Conservation (phyloP, 2,888 invertebrate species). For the Cryptocephalus moraei region DNA sequence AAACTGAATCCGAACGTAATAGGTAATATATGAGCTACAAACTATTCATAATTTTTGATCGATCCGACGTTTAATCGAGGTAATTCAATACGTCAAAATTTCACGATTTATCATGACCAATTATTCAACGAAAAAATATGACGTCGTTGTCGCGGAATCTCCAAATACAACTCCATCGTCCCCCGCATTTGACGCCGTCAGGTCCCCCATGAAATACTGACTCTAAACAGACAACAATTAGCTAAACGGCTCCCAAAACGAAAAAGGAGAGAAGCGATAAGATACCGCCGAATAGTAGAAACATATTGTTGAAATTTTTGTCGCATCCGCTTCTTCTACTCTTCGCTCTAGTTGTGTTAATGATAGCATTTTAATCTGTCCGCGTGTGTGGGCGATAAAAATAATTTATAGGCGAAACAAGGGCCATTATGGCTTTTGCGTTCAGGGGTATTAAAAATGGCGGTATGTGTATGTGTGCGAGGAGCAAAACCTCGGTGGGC, state of each 20-base stretch:
- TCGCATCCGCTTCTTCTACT: neutral
- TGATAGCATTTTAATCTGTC: slow-evolving; percentile 19
- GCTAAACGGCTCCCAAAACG: neutral
- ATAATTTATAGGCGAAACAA: slow-evolving; percentile 11
- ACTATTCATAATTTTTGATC: no score
- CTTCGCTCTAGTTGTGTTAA: slow-evolving; percentile 9
- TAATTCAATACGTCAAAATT: no score
- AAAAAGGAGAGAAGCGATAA: neutral
- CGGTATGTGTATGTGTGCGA: neutral
- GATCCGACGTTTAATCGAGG: no score
- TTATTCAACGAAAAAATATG: no score
- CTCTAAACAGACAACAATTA: neutral
- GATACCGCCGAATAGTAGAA: slow-evolving; percentile 5
- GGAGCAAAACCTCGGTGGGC: no score
- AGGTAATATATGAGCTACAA: no score
- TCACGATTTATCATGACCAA: no score
- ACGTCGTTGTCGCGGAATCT: no score
- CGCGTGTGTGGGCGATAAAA: slow-evolving; percentile 15
- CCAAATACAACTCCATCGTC: no score
- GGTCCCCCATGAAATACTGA: no score
- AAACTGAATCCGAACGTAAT: no score
- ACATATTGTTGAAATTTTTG: slow-evolving; percentile 13
- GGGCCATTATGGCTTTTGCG: neutral
- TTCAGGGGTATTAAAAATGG: neutral
- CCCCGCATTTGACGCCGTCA: no score